Percentiles rank a stretch among this genome's conserved stretches.
These are phyloP conservation scores for Chaitophorus viminalis DNA, from an alignment of 2,888 invertebrate genomes.

Conservation along the genomic window DNA sequence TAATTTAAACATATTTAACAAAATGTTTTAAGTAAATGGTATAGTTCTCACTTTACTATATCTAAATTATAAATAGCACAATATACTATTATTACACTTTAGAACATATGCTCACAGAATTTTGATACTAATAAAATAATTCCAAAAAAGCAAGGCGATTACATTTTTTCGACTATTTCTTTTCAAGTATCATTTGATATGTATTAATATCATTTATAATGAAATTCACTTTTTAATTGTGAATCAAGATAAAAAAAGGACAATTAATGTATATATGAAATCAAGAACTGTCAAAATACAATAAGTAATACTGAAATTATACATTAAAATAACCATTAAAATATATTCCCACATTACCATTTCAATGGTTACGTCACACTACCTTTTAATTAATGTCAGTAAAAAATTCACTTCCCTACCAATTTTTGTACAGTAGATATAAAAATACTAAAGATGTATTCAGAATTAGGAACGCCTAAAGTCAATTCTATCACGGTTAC, in stretches of 20 bases:
- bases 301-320: slow-evolving; percentile 46
- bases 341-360: slow-evolving; percentile 3
- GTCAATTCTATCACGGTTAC: neutral
- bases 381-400: neutral
- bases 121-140: slow-evolving; percentile 23
- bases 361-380: slow-evolving; percentile 9
- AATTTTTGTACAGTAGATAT: neutral
- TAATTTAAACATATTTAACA: slow-evolving; percentile 22
- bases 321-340: slow-evolving; percentile 34
- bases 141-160: neutral
- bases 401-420: neutral
- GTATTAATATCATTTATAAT: slow-evolving; percentile 45
- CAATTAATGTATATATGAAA: slow-evolving; percentile 15
- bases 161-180: slow-evolving; percentile 1
- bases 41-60: neutral
- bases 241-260: neutral
- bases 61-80: neutral
- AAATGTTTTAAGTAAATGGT: neutral
- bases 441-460: slow-evolving; percentile 52
- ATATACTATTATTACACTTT: neutral
- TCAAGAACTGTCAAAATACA: slow-evolving; percentile 25
- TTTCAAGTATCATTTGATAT: slow-evolving; percentile 36
- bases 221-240: neutral
- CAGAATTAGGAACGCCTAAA: neutral
- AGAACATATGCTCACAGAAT: neutral